Base-by-base conservation (phyloP, 2,797 vertebrate genomes). In the Syngnathus rostellatus region DNA sequence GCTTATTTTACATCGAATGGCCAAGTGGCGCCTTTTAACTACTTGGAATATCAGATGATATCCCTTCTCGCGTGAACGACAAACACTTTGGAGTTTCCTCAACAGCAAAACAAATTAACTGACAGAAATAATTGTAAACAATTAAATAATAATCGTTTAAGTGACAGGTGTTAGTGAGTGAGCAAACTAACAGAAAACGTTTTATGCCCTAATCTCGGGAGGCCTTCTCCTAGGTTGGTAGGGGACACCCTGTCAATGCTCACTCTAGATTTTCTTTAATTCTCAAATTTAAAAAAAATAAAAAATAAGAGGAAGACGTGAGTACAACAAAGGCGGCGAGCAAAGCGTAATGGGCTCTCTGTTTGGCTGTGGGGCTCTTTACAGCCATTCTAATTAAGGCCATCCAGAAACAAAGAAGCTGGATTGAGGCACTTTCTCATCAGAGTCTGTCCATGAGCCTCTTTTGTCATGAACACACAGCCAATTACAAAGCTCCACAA, bases 401-500 rank as follows among this genome's bases (percentile, higher is more conserved):
- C 83, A 82, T 90, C 79, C 76, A 88, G 83, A 90, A 87, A 90
- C 81, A 78, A 81, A 89, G 76, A 73, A 68, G 76, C 78, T 77
- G 81, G 86, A 89, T 87, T 83, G 85, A 80, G 84, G 74, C 82
- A 74, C 78, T 88, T 87, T 88, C 86, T 88, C 88, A 88, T 89
- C 85, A 83, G 81, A 76, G 82, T 85, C 82, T 81, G 82, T 84
- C 85, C 80, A 87, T 79, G 83, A 86, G 83, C 66, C 68, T 80
- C 85, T 78, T 88, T 90, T 90, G 89, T 89, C 83, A 77, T 71
- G 78, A 83, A 82, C 86, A 83, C 88, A 86, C 84, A 87, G 84
- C 87, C 86, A 89, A 89, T 89, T 89, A 89, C 86, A 88, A 88
- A 86, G 82, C 80, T 84, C 79, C 81, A 88, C 88, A 88, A 89